Conservation (phyloP, 2,888 invertebrate genomes). For the Operophtera brumata region DNA sequence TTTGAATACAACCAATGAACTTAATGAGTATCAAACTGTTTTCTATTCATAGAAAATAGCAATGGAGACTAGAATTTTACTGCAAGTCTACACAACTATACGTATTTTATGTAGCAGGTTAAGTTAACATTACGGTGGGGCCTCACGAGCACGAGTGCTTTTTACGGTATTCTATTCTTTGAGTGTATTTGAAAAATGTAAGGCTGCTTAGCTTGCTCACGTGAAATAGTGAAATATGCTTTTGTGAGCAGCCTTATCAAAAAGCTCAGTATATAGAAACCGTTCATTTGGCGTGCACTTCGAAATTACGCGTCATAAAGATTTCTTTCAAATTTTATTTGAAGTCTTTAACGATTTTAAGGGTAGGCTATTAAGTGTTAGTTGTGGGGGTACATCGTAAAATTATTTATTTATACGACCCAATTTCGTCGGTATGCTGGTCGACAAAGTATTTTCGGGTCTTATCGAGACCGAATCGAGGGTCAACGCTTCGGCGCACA, state of each 20-base stretch:
- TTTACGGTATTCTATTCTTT: background rate
- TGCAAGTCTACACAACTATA: background rate
- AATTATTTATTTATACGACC: slow-evolving; percentile 77
- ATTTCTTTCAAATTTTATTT: slow-evolving; percentile 52
- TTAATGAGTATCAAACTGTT: background rate
- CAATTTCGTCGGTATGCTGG: slow-evolving; percentile 69
- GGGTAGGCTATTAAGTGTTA: slow-evolving; percentile 62
- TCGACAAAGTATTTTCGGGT: slow-evolving; percentile 74
- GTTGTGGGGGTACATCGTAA: slow-evolving; percentile 67
- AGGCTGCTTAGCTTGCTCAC: too few species aligned
- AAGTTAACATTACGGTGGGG: background rate
- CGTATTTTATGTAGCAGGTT: background rate
- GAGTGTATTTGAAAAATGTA: background rate
- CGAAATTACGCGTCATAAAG: slow-evolving; percentile 49
- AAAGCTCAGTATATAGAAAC: slow-evolving; percentile 7
- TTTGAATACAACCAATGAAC: too few species aligned
- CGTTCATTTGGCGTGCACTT: slow-evolving; percentile 41
- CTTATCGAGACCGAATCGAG: slow-evolving; percentile 75
- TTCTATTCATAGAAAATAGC: slow-evolving; percentile 6
- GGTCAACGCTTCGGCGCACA: slow-evolving; percentile 73
- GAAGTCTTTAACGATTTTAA: slow-evolving; percentile 60
- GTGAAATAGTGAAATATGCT: background rate
- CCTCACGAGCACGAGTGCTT: background rate
- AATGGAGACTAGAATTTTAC: background rate
- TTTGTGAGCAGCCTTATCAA: background rate